Evolutionary conservation across 2,888 invertebrate genomes (phyloP).

Genomic region (Graphium colonna): DNA sequence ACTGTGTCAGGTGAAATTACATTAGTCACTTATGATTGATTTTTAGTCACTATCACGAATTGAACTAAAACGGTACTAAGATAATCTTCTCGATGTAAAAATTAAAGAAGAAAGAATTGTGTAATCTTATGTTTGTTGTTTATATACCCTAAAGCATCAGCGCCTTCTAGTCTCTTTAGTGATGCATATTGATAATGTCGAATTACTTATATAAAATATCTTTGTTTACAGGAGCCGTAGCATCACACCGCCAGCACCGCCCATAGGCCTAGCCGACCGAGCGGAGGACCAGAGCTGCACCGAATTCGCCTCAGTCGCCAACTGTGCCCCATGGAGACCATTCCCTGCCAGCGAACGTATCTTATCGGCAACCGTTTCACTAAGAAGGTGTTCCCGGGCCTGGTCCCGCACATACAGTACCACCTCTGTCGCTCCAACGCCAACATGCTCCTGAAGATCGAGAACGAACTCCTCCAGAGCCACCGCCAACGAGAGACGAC

Average conservation of each 20-base stretch:
- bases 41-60: background rate
- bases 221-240: conserved; percentile 69
- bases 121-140: background rate
- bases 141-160: no score
- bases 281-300: conserved; percentile 18
- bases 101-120: background rate
- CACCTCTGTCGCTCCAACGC: conserved; percentile 52
- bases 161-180: no score
- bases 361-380: conserved; percentile 54
- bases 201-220: no score
- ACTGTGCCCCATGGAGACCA: conserved; percentile 58
- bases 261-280: conserved; percentile 36
- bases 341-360: conserved; percentile 47
- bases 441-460: conserved; percentile 85
- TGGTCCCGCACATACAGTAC: conserved; percentile 55
- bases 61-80: background rate
- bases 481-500: conserved; percentile 91
- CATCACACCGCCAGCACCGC: conserved; percentile 37
- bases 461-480: conserved; percentile 88
- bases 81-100: no score
- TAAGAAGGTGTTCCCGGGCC: conserved; percentile 46
- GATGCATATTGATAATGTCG: no score
- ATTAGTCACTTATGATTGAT: background rate
- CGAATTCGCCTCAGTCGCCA: conserved; percentile 35
- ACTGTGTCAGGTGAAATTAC: conserved; percentile 13